A percentile compares a stretch with the other conserved stretches of the same genome.
Conservation (phyloP, 1,140 invertebrate genomes). For the Brachionus sp. region DNA sequence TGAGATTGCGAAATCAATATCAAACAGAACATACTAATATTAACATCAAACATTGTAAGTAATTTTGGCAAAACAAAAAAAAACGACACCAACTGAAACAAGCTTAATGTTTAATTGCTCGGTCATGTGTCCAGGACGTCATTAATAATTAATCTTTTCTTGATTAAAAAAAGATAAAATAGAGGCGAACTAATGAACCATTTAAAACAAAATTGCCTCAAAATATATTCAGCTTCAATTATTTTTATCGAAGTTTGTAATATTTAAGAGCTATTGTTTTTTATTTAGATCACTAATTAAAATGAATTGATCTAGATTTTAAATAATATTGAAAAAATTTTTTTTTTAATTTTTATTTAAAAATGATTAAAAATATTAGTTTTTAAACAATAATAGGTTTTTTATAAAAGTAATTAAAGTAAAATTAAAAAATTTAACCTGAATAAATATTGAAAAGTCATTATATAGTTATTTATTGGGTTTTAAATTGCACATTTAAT, state of each 20-base stretch:
- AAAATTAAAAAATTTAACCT: too few relatives aligned
- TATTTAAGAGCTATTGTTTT: neutral
- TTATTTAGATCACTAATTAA: neutral
- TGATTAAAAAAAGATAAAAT: neutral
- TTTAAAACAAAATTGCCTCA: neutral
- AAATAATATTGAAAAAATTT: neutral
- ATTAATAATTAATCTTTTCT: constrained; percentile 23
- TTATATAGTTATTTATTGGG: too few relatives aligned
- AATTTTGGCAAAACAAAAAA: neutral
- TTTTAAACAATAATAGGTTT: too few relatives aligned
- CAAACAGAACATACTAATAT: neutral
- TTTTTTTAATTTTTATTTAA: neutral
- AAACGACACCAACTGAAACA: neutral
- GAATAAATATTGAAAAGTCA: too few relatives aligned
- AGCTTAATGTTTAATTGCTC: neutral
- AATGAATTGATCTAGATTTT: neutral
- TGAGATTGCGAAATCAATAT: neutral
- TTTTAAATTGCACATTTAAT: too few relatives aligned
- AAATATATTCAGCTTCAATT: neutral
- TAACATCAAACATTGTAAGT: neutral
- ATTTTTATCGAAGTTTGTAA: neutral
- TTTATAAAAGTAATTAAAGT: too few relatives aligned
- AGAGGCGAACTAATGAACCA: neutral
- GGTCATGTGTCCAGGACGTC: neutral
- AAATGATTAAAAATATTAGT: too few relatives aligned